A percentile compares a stretch with the other conserved stretches of the same genome.
phyloP scores from a whole-genome alignment of 2,888 invertebrate species.

The Diadegma fenestrale region DNA sequence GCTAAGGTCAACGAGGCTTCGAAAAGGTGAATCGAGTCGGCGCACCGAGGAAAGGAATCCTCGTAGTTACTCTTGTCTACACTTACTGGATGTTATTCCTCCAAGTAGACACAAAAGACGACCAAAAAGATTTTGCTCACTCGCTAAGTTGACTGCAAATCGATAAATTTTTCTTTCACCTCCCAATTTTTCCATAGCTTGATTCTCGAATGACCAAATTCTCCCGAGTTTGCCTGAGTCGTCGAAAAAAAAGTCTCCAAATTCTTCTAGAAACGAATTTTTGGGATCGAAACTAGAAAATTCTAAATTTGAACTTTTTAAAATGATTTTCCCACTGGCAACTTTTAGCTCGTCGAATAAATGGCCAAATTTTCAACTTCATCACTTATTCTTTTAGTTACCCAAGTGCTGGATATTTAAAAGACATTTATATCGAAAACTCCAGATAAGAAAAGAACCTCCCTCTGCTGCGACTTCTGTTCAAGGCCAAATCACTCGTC shows the following conservation, averaged over 20 bases:
- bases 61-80: slow-evolving; percentile 12
- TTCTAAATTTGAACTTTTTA: neutral
- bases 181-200: neutral
- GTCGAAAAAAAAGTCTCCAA: too few species aligned
- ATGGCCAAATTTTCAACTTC: neutral
- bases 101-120: neutral
- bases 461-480: slow-evolving; percentile 50
- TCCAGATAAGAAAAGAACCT: slow-evolving; percentile 48
- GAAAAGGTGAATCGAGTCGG: slow-evolving; percentile 62
- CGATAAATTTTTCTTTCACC: neutral
- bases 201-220: neutral
- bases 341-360: neutral
- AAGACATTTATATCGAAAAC: slow-evolving; percentile 39
- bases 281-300: neutral
- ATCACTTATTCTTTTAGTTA: neutral
- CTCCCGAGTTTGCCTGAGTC: neutral
- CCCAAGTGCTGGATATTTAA: neutral
- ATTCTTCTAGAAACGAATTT: too few species aligned
- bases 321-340: neutral
- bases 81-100: neutral
- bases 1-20: slow-evolving; percentile 58
- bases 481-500: neutral
- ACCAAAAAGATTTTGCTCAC: neutral
- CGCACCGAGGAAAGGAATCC: slow-evolving; percentile 51
- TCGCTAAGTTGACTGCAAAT: too few species aligned